A percentile compares a stretch with the other conserved stretches of the same genome.
Conservation (phyloP, 2,797 vertebrate genomes). For the Decapterus maruadsi region DNA sequence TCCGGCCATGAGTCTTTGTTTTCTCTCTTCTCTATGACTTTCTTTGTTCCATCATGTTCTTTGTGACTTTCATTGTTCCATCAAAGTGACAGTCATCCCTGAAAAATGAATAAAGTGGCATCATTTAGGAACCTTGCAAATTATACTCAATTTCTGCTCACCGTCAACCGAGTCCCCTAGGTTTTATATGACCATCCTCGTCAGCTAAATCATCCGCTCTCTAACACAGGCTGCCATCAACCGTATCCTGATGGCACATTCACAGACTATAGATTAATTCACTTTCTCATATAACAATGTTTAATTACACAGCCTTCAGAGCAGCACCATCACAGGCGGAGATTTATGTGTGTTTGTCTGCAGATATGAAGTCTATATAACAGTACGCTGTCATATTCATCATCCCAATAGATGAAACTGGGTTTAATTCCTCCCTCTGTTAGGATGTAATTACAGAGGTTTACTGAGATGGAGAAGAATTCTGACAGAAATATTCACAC, state of each 20-base stretch:
- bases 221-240: slow-evolving; percentile 74
- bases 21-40: slow-evolving; percentile 44
- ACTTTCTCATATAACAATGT: slow-evolving; percentile 83
- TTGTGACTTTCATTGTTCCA: slow-evolving; percentile 54
- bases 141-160: slow-evolving; percentile 70
- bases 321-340: slow-evolving; percentile 75
- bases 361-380: slow-evolving; percentile 84
- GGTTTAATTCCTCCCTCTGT: slow-evolving; percentile 82
- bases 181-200: slow-evolving; percentile 73
- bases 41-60: slow-evolving; percentile 48
- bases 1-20: slow-evolving; percentile 31
- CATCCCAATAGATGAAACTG: slow-evolving; percentile 80
- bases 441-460: slow-evolving; percentile 83
- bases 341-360: slow-evolving; percentile 83
- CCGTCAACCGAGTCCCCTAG: slow-evolving; percentile 57
- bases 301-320: slow-evolving; percentile 85
- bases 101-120: slow-evolving; percentile 65
- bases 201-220: slow-evolving; percentile 79
- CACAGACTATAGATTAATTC: slow-evolving; percentile 82
- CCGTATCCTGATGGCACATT: slow-evolving; percentile 80
- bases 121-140: slow-evolving; percentile 75
- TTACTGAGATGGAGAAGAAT: slow-evolving; percentile 82
- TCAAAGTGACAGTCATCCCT: slow-evolving; percentile 58
- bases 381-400: slow-evolving; percentile 81
- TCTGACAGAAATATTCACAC: slow-evolving; percentile 67